Evolutionary conservation across 2,113 vertebrate genomes (phyloP).

Genomic region (Ursus arctos): DNA sequence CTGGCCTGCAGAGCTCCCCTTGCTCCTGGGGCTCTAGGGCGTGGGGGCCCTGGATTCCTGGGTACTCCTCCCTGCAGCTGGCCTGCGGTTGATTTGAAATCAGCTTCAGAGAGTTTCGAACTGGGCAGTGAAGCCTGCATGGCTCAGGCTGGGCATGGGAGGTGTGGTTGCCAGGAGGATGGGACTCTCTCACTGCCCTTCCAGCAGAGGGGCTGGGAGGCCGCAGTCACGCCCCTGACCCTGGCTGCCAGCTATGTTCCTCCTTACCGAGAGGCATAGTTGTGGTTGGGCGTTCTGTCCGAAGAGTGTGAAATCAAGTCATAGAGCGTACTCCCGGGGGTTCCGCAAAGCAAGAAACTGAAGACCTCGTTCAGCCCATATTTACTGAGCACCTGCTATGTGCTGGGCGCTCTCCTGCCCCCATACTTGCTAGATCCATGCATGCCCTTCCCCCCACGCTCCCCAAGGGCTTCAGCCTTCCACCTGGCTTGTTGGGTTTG

Average conservation of each 20-base stretch:
- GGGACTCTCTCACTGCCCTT: background rate
- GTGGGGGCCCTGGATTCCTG: background rate
- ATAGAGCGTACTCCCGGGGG: background rate
- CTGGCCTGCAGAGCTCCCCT: background rate
- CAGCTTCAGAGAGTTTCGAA: background rate
- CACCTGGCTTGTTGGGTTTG: slow-evolving; percentile 80
- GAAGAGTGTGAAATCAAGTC: background rate
- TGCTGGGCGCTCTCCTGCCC: background rate
- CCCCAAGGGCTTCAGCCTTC: slow-evolving; percentile 83
- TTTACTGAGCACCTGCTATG: background rate
- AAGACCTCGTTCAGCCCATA: background rate
- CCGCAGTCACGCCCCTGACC: background rate
- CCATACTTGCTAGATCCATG: slow-evolving; percentile 42
- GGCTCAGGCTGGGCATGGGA: background rate
- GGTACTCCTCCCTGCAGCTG: background rate
- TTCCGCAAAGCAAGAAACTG: background rate
- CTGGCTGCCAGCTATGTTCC: background rate
- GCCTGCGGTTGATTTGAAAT: background rate
- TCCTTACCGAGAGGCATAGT: slow-evolving; percentile 18
- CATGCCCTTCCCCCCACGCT: slow-evolving; percentile 72
- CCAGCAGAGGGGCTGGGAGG: background rate
- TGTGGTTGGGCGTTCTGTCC: background rate
- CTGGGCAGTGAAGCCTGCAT: background rate
- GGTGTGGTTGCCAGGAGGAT: background rate
- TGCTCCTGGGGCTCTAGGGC: background rate